Conservation (phyloP, 2,797 vertebrate genomes). For the Scyliorhinus canicula region DNA sequence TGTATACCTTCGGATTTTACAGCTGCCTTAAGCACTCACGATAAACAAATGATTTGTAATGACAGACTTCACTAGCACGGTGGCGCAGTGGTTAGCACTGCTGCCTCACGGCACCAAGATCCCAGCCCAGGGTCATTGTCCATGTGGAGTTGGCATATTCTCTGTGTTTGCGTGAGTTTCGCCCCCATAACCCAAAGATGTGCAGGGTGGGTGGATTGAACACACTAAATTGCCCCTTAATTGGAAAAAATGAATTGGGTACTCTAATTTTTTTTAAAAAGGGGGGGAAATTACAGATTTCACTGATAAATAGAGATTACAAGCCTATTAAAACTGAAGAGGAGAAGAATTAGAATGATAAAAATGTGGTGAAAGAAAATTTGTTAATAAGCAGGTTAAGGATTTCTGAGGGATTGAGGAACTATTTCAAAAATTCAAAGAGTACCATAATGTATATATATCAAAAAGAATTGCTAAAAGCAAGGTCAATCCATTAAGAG, state of each 20-base stretch:
- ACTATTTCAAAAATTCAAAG: neutral
- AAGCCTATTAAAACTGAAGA: neutral
- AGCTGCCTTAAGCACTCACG: neutral
- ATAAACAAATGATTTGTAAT: neutral
- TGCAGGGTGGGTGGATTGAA: no score
- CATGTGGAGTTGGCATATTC: no score
- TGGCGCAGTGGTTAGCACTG: no score
- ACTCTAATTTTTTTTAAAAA: no score
- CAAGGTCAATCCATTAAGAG: neutral
- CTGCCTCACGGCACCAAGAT: no score
- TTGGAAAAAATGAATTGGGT: no score
- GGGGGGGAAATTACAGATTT: no score
- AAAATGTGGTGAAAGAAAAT: neutral
- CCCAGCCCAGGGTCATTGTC: no score
- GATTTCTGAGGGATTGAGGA: neutral
- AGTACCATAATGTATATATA: neutral
- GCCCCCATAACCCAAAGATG: no score
- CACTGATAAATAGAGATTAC: neutral
- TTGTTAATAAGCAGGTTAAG: neutral
- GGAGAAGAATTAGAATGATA: neutral
- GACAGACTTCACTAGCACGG: no score
- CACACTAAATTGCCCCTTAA: no score
- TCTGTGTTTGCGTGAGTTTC: no score
- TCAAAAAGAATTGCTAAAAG: neutral
- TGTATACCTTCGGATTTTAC: neutral